Evolutionary conservation across 2,888 invertebrate species (phyloP), one percentile per base, ranked within the genome.

Genomic region (Tuberolachnus salignus): DNA sequence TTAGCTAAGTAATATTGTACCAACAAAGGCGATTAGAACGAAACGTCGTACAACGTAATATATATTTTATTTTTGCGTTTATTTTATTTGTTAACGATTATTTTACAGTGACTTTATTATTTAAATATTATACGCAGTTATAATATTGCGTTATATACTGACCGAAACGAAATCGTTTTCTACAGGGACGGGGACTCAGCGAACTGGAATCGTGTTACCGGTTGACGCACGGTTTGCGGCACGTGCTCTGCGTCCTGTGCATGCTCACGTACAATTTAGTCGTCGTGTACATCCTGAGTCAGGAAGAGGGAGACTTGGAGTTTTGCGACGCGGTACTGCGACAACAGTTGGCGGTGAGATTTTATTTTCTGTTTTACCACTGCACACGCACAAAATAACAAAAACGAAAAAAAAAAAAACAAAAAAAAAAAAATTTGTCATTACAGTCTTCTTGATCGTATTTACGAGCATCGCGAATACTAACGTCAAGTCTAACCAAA

Each of bases 211-310:
- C 89, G 42, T 95, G 94, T 0, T 92, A 91, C 81, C 86, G 88
- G 14, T 88, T 92, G 75, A 88, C 90, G 1, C 89, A 89, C 67
- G 92, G 96, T 14, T 87, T 98, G 69, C 89, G 97, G 44, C 92
- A 94, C 82, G 92, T 96, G 13, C 87, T 98, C 1, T 95, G 95
- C 84, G 91, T 93, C 42, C 90, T 97, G 86, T 92, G 93, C 0
- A 87, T 97, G 26, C 88, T 98, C 1, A 91, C 91, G 0, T 97
- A 96, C 86, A 92, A 97, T 86, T 89, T 95, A 42, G 91, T 97
- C 82, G 91, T 95, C 6, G 90, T 92, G 73, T 93, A 93, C 84
- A 91, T 95, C 80, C 87, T 95, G 64, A 94, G 94, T 84, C 90
- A 93, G 82, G 89, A 90, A 44, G 92, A 93, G 83, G 94, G 94